Base-by-base conservation (phyloP, 2,113 vertebrate species). In the Dunckerocampus dactyliophorus region DNA sequence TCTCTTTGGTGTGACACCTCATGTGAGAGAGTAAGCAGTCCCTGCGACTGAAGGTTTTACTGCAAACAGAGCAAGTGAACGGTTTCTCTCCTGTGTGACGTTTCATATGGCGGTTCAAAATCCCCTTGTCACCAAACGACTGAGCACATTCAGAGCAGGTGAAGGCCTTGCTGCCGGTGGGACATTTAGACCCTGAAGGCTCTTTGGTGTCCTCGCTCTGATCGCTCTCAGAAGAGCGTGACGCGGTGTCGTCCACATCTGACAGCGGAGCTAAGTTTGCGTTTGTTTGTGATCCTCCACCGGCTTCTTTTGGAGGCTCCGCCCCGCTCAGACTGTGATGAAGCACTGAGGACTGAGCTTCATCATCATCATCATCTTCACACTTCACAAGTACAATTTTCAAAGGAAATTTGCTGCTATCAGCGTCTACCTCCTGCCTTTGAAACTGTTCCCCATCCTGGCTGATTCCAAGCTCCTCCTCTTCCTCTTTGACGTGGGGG, bases 401-500 rank as follows among this genome's bases (percentile, higher is more conserved):
- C 9, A 34, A 31, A 6, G 58, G 46, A 8, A 47, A 31, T 12
- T 9, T n/a, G 22, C n/a, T n/a, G 45, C 12, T 8, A 2, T 39
- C 34, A 8, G 58, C 10, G 3, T 47, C 43, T 16, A 8, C 45
- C 10, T 11, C 15, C 21, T 14, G 39, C 12, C 39, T 12, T 39
- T 2, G 8, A 39, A 28, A 28, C 24, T 28, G 24, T 2, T 58
- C 43, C 8, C 1, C 16, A 19, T 54, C 28, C 8, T 13, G 53
- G 11, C 11, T 1, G 31, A 10, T 55, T 10, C 31, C 12, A 1
- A 14, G 6, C 6, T 60, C 58, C 12, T 60, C 57, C 16, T 24
- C 21, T 47, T 59, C 58, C 22, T 60, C 58, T 60, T 60, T 60
- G 12, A 60, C 17, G 10, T 5, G 4, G 28, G 15, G 45, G 17